Evolutionary conservation across 2,888 invertebrate species (phyloP).

Genomic region (Lydus trimaculatus): DNA sequence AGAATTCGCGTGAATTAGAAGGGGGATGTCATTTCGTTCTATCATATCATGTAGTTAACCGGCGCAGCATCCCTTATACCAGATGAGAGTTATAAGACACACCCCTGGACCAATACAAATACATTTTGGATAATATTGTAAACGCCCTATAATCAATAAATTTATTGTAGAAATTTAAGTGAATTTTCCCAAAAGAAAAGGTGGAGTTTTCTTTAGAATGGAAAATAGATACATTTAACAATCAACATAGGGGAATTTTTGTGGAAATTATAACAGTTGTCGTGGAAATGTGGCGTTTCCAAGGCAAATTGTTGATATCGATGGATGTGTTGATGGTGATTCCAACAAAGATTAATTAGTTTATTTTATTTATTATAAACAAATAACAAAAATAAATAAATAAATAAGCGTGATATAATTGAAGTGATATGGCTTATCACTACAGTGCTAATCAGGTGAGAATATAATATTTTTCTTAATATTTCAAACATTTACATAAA

Average conservation of each 20-base stretch:
- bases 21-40: neutral
- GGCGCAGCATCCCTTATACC: conserved; percentile 44
- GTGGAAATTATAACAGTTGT: conserved; percentile 14
- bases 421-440: conserved; percentile 35
- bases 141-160: conserved; percentile 49
- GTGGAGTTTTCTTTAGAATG: conserved; percentile 42
- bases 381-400: neutral
- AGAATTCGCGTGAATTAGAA: neutral
- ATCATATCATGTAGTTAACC: neutral
- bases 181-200: conserved; percentile 19
- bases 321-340: neutral
- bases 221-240: too few relatives aligned
- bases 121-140: conserved; percentile 17
- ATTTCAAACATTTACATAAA: neutral
- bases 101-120: conserved; percentile 46
- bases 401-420: conserved; percentile 19
- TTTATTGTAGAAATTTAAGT: conserved; percentile 36
- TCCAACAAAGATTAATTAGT: conserved; percentile 9
- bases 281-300: conserved; percentile 25
- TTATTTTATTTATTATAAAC: conserved; percentile 5
- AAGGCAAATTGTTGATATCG: conserved; percentile 18
- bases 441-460: conserved; percentile 42
- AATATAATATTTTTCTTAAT: conserved; percentile 10
- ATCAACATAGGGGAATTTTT: too few relatives aligned
- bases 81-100: conserved; percentile 30